Percentiles rank a stretch among this genome's conserved stretches.
These are phyloP conservation scores for Notamacropus eugenii DNA, from an alignment of 2,797 vertebrate species.

Conservation along the genomic window DNA sequence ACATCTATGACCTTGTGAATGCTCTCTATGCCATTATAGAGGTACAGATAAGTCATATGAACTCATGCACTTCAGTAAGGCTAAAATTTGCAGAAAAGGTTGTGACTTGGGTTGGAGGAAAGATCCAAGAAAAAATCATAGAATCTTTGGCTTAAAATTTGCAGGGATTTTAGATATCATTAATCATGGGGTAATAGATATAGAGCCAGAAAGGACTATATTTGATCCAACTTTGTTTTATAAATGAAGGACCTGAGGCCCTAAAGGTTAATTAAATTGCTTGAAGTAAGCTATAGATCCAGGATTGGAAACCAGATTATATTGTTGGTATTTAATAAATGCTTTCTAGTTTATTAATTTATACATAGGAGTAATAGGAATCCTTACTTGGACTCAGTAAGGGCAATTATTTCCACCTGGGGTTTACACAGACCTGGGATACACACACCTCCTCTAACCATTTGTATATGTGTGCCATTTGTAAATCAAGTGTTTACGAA, in stretches of 20 bases:
- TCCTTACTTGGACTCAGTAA: not conserved
- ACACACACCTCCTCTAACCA: not conserved
- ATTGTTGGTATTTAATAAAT: not conserved
- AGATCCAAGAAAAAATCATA: not conserved
- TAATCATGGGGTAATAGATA: not conserved
- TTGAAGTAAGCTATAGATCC: not conserved
- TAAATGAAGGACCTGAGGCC: not conserved
- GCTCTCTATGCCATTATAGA: not conserved
- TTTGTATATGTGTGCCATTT: not conserved
- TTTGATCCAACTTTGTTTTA: not conserved
- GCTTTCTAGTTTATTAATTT: not conserved
- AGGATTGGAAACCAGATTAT: not conserved
- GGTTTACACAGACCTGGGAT: not conserved
- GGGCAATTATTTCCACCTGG: not conserved
- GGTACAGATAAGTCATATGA: not conserved
- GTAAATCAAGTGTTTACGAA: not conserved
- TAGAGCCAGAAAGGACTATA: not conserved
- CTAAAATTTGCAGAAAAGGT: not conserved
- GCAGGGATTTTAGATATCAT: not conserved
- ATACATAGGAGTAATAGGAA: not conserved
- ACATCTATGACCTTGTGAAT: not conserved
- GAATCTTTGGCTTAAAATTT: not conserved
- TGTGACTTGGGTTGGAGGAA: not conserved
- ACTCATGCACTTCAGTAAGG: not conserved
- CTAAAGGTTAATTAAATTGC: not conserved